phyloP scores from a whole-genome alignment of 2,797 vertebrate species.

The Acomys russatus region DNA sequence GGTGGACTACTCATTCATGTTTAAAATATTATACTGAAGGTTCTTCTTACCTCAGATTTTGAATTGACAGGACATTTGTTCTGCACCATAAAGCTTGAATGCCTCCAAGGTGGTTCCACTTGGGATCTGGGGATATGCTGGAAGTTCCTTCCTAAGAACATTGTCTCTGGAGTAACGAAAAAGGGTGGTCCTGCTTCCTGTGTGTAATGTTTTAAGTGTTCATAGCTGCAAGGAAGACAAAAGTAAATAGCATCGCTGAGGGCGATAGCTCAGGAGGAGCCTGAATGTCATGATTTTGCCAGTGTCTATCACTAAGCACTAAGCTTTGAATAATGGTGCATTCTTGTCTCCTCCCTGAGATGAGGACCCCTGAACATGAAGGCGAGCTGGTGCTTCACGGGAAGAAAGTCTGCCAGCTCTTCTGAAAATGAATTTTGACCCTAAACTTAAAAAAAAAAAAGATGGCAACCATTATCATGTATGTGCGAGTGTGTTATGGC shows the following conservation, averaged over 20 bases:
- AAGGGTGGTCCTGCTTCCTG: background rate
- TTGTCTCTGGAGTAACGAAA: background rate
- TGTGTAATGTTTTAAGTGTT: background rate
- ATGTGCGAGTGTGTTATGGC: too few relatives aligned
- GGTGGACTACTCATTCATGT: conserved; percentile 4
- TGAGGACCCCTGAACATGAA: background rate
- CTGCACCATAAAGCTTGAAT: background rate
- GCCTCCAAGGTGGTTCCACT: background rate
- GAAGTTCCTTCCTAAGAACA: background rate
- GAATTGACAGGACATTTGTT: background rate
- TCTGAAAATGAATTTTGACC: conserved; percentile 20
- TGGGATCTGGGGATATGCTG: background rate
- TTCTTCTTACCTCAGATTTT: background rate
- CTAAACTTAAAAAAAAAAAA: background rate
- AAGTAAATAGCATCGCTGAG: background rate
- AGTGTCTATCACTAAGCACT: background rate
- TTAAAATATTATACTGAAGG: conserved; percentile 11
- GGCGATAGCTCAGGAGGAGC: background rate
- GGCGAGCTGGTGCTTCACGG: background rate
- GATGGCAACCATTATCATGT: too few relatives aligned
- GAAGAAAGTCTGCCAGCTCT: conserved; percentile 3
- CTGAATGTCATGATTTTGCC: background rate
- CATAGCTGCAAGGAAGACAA: background rate
- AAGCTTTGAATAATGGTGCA: background rate
- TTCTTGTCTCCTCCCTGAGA: background rate